Conservation (phyloP, 2,888 invertebrate genomes). For the Philereme transversata region DNA sequence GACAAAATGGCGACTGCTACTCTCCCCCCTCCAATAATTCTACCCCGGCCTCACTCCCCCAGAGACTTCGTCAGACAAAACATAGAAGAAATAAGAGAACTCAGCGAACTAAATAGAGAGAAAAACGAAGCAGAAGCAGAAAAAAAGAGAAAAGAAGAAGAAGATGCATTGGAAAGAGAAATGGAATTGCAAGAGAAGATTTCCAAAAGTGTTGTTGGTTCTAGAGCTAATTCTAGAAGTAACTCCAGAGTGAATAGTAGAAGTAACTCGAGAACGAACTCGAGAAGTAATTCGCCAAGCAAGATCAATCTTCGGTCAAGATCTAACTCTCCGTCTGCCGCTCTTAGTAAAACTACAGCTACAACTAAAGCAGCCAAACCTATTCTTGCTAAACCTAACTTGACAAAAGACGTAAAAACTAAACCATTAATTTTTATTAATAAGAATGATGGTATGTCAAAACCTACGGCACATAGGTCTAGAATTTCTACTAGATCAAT, state of each 20-base stretch:
- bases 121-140: slow-evolving; percentile 77
- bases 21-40: slow-evolving; percentile 57
- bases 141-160: slow-evolving; percentile 69
- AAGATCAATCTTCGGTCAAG: slow-evolving; percentile 71
- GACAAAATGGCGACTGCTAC: slow-evolving; percentile 75
- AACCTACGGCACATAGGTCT: slow-evolving; percentile 66
- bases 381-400: slow-evolving; percentile 37
- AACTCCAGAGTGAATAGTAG: slow-evolving; percentile 44
- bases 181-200: slow-evolving; percentile 74
- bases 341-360: slow-evolving; percentile 13
- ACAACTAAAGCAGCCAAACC: slow-evolving; percentile 12
- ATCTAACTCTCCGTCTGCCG: slow-evolving; percentile 72
- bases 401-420: slow-evolving; percentile 59
- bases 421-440: slow-evolving; percentile 55
- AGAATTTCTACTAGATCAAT: slow-evolving; percentile 56
- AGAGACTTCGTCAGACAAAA: slow-evolving; percentile 78
- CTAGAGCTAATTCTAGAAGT: slow-evolving; percentile 34
- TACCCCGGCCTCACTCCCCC: slow-evolving; percentile 69
- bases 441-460: slow-evolving; percentile 53
- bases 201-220: slow-evolving; percentile 54
- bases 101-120: slow-evolving; percentile 79
- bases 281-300: slow-evolving; percentile 71
- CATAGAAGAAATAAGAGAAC: slow-evolving; percentile 75
- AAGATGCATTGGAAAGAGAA: slow-evolving; percentile 75
- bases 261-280: slow-evolving; percentile 49